phyloP scores from a whole-genome alignment of 2,797 vertebrate genomes.

The Hozukius guyotensis region DNA sequence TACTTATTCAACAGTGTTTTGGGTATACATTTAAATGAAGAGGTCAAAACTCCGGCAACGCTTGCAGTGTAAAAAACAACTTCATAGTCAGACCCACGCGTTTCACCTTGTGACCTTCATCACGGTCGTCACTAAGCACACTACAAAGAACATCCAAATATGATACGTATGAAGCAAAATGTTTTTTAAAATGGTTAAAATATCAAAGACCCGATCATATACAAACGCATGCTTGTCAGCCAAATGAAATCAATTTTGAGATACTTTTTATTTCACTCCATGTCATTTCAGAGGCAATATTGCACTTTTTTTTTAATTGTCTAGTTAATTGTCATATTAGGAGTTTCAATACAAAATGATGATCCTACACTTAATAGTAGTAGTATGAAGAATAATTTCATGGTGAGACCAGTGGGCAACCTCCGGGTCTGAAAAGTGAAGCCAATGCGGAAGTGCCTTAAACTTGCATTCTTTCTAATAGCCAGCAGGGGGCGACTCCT shows the following conservation, averaged over 20 bases:
- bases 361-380: too few species aligned
- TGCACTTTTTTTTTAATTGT: neutral
- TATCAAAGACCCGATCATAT: neutral
- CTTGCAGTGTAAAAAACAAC: neutral
- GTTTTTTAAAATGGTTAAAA: neutral
- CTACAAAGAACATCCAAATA: neutral
- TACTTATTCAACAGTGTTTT: neutral
- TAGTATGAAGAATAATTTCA: fast-evolving
- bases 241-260: neutral
- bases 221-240: neutral
- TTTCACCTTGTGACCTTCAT: neutral
- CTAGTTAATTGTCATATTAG: neutral
- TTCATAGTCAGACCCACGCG: neutral
- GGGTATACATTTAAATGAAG: neutral
- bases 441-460: too few species aligned
- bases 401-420: too few species aligned
- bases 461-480: too few species aligned
- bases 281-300: too few species aligned
- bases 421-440: too few species aligned
- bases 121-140: neutral
- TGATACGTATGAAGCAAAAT: neutral
- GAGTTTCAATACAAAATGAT: neutral
- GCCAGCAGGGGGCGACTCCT: too few species aligned
- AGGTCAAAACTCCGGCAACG: neutral
- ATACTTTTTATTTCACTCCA: neutral